Base-by-base conservation (phyloP, 2,888 invertebrate species). In the Agrotis ipsilon region DNA sequence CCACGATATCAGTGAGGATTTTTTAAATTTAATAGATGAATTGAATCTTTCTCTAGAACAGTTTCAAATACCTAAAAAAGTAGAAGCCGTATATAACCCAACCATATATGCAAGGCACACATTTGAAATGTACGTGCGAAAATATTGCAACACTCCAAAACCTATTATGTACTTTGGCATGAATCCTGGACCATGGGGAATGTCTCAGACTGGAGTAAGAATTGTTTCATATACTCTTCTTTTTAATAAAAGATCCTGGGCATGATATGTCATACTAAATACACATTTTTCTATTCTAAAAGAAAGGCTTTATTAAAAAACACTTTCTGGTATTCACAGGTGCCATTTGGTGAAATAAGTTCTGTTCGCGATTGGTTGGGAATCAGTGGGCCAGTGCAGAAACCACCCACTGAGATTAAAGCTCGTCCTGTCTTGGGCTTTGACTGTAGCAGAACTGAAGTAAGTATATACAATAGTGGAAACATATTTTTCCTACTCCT, bases 181-280 rank as follows among this genome's bases (percentile, higher is more conserved):
- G 98, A 99, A 99, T 94, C 99, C 99, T 18, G 99, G 99, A n/a
- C 99, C 99, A 0, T 99, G 98, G 97, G 99, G 99, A 78, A 99
- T 99, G 99, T 98, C 98, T 43, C 99, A 99, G 93, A 99, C 98
- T 83, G 99, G 99, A 86, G 98, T 98, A 96, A 96, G 96, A 80
- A 43, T 54, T 24, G 48, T 55, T 21, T 51, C 24, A 43, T 32
- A 9, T 52, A 59, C n/a, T 3, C 16, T 45, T 16, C 6, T 32
- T n/a, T 24, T 45, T 11, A 39, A 11, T 54, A 52, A 14, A 59
- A 72, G 5, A 27, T 54, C 55, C 59, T 3, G 11, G 63, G 59
- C 46, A 52, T 59, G 52, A 43, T 18, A 14, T 24, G 16, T 45
- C 18, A 48, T 32, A 39, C 39, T 1, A 11, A 39, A 39, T 39